Base-by-base conservation (phyloP, 2,888 invertebrate species). In the Synergus laeviventris region DNA sequence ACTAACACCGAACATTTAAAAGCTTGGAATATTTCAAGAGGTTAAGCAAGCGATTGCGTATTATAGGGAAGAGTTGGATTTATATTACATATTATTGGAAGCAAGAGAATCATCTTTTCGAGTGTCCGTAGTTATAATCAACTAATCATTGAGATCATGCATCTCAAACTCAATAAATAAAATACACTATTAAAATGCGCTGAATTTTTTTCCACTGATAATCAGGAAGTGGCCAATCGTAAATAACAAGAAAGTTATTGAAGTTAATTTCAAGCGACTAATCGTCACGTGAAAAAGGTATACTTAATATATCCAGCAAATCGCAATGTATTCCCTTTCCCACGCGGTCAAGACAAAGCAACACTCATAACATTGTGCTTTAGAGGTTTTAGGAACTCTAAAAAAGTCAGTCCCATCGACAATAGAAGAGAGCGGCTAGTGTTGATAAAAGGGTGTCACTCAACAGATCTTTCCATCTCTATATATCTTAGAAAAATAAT, bases 261-360 rank as follows among this genome's bases (percentile, higher is more conserved):
- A 80, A 84, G 83, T 83, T 84, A 85, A 85, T 84, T 81, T 82
- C 81, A 84, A 84, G 84, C 83, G 79, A 82, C 83, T 81, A 74
- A 78, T 82, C 75, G 54, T 80, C 73, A 77, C 78, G 77, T 76
- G 76, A 77, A 76, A 73, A 77, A 78, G 73, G 21, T 49, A 49
- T 39, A 54, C 18, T 54, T 54, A 9, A 31, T 31, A 31, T 31
- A 31, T 31, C 31, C 31, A 31, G 31, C 31, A 31, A 31, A 31
- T 31, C 31, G 54, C 9, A 54, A 8, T 18, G 54, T n/a, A 59
- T 45, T 66, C 24, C 42, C 45, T 70, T 70, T 66, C 45, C 59
- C 61, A 49, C 74, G 75, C 78, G 56, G 61, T 73, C 3, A 76
- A 79, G 76, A 73, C 73, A 64, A 79, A 74, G 54, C 74, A 39